Evolutionary conservation across 1,140 invertebrate genomes (phyloP), one percentile per base, ranked within the genome.

Genomic region (Pseudomyrmex pallidus): DNA sequence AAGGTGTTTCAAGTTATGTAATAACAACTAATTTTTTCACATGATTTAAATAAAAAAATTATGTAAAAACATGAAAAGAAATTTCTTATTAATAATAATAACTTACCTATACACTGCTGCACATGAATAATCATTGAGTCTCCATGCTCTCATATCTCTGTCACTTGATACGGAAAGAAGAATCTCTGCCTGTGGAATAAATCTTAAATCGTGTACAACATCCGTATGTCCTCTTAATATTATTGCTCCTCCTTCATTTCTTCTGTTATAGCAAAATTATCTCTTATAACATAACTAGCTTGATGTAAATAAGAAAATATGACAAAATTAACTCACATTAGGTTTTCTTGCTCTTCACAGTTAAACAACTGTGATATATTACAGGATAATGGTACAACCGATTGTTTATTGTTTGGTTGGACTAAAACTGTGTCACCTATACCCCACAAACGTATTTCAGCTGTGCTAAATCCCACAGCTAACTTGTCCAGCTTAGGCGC

Each of bases 111-210:
- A 97, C 85, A 97, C 95, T 59, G 96, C 95, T 12, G 95, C 96
- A 92, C 96, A 97, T 10, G 95, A 95, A 85, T 96, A 96, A 91
- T 96, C 96, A 56, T 95, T 94, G 0, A 97, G 93, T 83, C 95
- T 94, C 97, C 97, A 97, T 12, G 96, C 96, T 90, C 96, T 94
- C 95, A 98, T 96, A 54, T 96, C 96, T 74, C 95, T 95, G 92
- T 98, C 97, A 91, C 97, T 96, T 46, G 97, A 98, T 56, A 96
- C 96, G 22, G 97, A 97, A 64, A 98, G 92, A 54, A 98, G 92
- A 83, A 97, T 93, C 62, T 95, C 92, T 64, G 95, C 94, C 88
- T 96, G 91, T 61, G 93, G 88, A 62, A 96, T 93, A 90, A 97
- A 97, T 86, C 95, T 95, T 52, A 97, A 95, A 85, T 96, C 96